Percentiles rank a stretch among this genome's conserved stretches.
These are phyloP conservation scores for Arremon brunneinucha DNA, from an alignment of 2,797 vertebrate genomes.

Conservation along the genomic window DNA sequence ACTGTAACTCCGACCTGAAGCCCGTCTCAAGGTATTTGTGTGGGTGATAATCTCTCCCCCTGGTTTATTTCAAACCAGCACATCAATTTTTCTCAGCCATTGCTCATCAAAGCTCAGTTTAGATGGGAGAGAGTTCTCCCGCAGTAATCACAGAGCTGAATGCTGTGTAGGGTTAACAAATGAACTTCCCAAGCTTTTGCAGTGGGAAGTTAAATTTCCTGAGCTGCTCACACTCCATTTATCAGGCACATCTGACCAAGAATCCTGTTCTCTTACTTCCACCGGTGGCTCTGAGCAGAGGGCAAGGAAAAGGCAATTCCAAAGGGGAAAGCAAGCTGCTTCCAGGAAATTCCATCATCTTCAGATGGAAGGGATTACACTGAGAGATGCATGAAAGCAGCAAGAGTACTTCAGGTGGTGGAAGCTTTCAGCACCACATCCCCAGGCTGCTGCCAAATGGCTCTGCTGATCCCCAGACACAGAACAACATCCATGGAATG, in stretches of 20 bases:
- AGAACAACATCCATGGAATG: background rate
- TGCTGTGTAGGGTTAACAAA: background rate
- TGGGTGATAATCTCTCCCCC: background rate
- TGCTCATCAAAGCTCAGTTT: background rate
- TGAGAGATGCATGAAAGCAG: background rate
- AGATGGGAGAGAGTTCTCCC: background rate
- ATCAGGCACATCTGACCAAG: background rate
- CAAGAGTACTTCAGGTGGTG: background rate
- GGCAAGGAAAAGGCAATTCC: background rate
- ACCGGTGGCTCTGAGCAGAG: fast-evolving
- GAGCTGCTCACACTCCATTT: background rate
- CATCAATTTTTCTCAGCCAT: background rate
- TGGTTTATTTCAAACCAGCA: background rate
- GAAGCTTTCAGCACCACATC: background rate
- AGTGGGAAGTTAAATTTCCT: background rate
- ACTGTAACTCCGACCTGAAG: background rate
- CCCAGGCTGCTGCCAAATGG: background rate
- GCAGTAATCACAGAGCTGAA: background rate
- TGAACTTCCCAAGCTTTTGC: background rate
- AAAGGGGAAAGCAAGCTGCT: background rate
- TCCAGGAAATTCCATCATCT: background rate
- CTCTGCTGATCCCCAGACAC: background rate
- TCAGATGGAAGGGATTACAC: background rate
- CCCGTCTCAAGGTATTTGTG: background rate
- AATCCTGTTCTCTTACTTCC: background rate